A percentile compares a stretch with the other conserved stretches of the same genome.
Evolutionary conservation across 1,140 invertebrate genomes (phyloP).

Genomic region (Brachystomella parvula): DNA sequence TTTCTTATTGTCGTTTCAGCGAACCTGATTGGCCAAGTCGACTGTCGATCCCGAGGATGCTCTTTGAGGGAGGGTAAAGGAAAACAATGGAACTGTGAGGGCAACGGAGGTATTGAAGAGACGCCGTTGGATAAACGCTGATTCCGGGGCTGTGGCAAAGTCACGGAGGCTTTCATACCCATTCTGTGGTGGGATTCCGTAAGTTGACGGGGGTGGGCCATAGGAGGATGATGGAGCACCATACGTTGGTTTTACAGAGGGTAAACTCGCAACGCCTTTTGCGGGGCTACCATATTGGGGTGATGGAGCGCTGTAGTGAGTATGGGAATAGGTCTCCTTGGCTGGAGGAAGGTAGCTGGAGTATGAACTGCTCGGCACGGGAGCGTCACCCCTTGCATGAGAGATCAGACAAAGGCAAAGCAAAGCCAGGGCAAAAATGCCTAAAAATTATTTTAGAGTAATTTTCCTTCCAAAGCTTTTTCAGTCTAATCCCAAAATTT

Average conservation of each 20-base stretch:
- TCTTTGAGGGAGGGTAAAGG: conserved; percentile 29
- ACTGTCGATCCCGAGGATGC: conserved; percentile 25
- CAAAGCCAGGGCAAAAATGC: too few relatives aligned
- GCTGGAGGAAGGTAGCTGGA: not conserved
- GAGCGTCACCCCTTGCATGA: not conserved
- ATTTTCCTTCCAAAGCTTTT: too few relatives aligned
- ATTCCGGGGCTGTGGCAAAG: conserved; percentile 8
- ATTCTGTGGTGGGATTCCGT: conserved; percentile 10
- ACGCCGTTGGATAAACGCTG: conserved; percentile 22
- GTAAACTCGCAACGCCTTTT: not conserved
- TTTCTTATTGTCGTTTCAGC: too few relatives aligned
- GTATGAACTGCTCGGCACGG: not conserved
- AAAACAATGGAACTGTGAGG: conserved; percentile 35
- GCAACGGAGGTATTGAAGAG: conserved; percentile 32
- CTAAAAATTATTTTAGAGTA: too few relatives aligned
- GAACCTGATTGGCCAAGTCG: conserved; percentile 36
- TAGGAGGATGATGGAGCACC: not conserved
- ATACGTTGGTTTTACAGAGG: not conserved
- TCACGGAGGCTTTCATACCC: conserved; percentile 20
- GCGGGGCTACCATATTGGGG: not conserved
- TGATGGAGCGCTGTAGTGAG: conserved; percentile 3
- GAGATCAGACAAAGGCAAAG: too few relatives aligned
- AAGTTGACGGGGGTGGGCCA: not conserved
- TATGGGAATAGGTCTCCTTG: too few relatives aligned
- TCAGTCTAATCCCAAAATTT: too few relatives aligned